These are phyloP conservation scores for Rissa tridactyla DNA, from an alignment of 2,113 vertebrate genomes.

Conservation along the genomic window DNA sequence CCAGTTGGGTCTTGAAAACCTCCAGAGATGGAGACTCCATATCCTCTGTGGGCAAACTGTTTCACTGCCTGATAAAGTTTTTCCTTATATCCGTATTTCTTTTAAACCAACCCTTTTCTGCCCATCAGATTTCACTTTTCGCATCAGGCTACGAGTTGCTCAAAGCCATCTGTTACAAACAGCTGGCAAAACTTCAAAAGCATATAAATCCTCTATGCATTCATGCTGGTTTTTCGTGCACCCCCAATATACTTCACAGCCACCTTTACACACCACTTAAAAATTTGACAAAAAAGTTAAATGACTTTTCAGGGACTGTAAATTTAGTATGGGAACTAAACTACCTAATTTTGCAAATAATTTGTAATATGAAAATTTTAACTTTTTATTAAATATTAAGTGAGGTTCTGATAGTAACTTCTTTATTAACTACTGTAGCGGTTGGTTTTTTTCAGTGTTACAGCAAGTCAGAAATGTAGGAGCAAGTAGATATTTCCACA, in stretches of 20 bases:
- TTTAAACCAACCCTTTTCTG: not conserved
- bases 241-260: not conserved
- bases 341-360: not conserved
- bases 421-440: not conserved
- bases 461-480: not conserved
- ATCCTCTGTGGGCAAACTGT: not conserved
- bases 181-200: not conserved
- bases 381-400: not conserved
- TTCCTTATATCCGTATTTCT: not conserved
- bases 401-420: not conserved
- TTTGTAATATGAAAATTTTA: not conserved
- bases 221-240: not conserved
- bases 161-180: not conserved
- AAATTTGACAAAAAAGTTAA: not conserved
- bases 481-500: not conserved
- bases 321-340: not conserved
- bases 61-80: not conserved
- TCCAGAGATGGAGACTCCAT: not conserved
- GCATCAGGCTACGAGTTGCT: not conserved
- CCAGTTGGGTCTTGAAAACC: not conserved
- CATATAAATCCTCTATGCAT: not conserved
- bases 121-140: not conserved
- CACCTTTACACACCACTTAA: not conserved
- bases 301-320: not conserved
- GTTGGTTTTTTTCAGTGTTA: not conserved